These are phyloP conservation scores for Allygus modestus DNA, from an alignment of 2,888 invertebrate genomes.

Conservation along the genomic window DNA sequence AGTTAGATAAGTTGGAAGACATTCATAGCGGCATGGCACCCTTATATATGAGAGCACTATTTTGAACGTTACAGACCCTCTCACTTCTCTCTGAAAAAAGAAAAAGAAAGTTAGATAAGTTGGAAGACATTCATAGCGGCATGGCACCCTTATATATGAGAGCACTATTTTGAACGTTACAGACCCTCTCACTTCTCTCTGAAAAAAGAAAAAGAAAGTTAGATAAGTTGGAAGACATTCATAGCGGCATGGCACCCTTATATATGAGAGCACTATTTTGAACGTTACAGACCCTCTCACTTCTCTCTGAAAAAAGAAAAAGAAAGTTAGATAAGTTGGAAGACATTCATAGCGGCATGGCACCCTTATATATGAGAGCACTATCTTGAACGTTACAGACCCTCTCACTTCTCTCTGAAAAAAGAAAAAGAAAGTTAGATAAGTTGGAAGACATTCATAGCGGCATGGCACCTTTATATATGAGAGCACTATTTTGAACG, in stretches of 20 bases:
- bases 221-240: conserved; percentile 75
- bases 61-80: conserved; percentile 99
- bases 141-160: conserved; percentile 97
- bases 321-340: not conserved
- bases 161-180: conserved; percentile 99
- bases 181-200: conserved; percentile 98
- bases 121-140: conserved; percentile 86
- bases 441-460: conserved; percentile 80
- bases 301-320: conserved; percentile 87
- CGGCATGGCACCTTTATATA: conserved; percentile 98
- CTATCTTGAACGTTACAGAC: conserved; percentile 99
- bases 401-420: conserved; percentile 97
- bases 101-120: not conserved
- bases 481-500: conserved; percentile 99
- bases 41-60: conserved; percentile 99
- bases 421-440: conserved; percentile 62
- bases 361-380: conserved; percentile 98
- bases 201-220: conserved; percentile 74
- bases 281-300: conserved; percentile 98
- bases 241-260: conserved; percentile 97
- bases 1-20: not conserved
- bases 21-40: conserved; percentile 96
- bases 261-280: conserved; percentile 99
- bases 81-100: conserved; percentile 92
- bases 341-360: conserved; percentile 92